Evolutionary conservation across 2,888 invertebrate species (phyloP).

Genomic region (Acholoe squamosa): DNA sequence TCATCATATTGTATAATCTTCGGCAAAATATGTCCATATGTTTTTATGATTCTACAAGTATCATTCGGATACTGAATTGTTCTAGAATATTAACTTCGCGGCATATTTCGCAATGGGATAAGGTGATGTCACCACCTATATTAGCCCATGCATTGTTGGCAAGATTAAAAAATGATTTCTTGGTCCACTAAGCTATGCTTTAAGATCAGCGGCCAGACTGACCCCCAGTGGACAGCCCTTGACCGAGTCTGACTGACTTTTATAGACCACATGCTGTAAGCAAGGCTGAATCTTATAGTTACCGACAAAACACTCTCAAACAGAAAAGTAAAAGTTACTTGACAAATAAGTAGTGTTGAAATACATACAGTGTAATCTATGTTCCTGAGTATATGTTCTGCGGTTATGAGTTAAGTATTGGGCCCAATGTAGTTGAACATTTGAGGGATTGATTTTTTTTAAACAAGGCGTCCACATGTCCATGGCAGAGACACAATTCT

Average conservation of each 20-base stretch:
- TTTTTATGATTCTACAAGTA: no score
- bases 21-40: no score
- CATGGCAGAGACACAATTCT: no score
- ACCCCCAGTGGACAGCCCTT: not conserved
- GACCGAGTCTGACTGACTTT: slow-evolving; percentile 7
- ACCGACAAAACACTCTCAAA: not conserved
- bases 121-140: not conserved
- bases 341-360: no score
- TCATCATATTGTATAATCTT: no score
- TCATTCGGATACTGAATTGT: not conserved
- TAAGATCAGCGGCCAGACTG: not conserved
- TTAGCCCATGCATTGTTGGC: slow-evolving; percentile 12
- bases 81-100: no score
- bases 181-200: not conserved
- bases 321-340: not conserved
- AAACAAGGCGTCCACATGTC: no score
- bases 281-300: not conserved
- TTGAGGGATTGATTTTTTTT: no score
- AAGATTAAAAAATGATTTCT: not conserved
- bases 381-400: no score
- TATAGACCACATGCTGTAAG: not conserved
- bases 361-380: no score
- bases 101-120: not conserved
- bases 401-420: no score
- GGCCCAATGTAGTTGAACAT: no score